Percentiles rank a stretch among this genome's conserved stretches.
Conservation (phyloP, 2,888 invertebrate genomes). For the Hirtodrosophila alboralis region DNA sequence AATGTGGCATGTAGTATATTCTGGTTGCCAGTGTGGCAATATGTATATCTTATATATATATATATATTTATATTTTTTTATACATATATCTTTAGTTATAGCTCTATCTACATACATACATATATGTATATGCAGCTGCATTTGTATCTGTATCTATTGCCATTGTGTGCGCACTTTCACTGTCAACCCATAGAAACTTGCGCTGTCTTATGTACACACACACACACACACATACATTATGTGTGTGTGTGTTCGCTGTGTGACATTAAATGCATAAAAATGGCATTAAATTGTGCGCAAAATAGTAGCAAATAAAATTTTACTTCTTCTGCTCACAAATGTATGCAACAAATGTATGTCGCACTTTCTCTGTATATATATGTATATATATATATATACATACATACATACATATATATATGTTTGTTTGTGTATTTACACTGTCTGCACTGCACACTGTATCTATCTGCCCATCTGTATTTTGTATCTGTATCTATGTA, state of each 20-base stretch:
- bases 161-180: constrained; percentile 59
- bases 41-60: constrained; percentile 32
- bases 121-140: constrained; percentile 10
- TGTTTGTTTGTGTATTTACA: constrained; percentile 5
- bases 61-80: constrained; percentile 2
- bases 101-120: background rate
- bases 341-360: constrained; percentile 63
- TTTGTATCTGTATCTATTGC: constrained; percentile 28
- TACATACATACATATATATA: background rate
- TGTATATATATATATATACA: background rate
- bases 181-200: constrained; percentile 61
- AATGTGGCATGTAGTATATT: constrained; percentile 36
- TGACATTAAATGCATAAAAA: constrained; percentile 75
- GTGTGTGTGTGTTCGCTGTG: constrained; percentile 27
- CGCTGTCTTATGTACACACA: constrained; percentile 33
- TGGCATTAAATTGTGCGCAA: constrained; percentile 75
- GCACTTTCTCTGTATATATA: constrained; percentile 5
- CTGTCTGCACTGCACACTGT: constrained; percentile 22
- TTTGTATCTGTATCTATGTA: constrained; percentile 4
- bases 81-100: background rate
- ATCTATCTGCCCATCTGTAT: too few species aligned
- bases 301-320: constrained; percentile 72
- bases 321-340: constrained; percentile 50
- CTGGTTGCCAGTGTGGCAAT: constrained; percentile 10
- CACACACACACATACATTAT: constrained; percentile 18